Evolutionary conservation across 2,113 vertebrate species (phyloP).

Genomic region (Parus major): DNA sequence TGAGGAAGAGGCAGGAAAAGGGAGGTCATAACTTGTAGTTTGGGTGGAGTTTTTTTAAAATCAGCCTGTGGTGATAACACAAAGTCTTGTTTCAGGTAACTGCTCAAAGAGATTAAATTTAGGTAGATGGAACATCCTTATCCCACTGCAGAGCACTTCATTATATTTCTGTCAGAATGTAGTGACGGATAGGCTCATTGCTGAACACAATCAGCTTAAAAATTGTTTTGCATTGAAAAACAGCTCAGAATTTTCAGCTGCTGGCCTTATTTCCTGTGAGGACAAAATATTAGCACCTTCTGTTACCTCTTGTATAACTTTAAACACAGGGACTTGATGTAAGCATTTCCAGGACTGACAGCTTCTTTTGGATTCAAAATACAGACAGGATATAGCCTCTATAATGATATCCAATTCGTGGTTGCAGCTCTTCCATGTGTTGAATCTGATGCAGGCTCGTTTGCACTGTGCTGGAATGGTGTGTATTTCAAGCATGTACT

Average conservation of each 20-base stretch:
- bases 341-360: neutral
- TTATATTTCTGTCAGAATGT: neutral
- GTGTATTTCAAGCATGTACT: neutral
- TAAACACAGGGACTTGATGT: neutral
- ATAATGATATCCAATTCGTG: neutral
- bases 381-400: neutral
- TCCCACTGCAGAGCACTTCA: neutral
- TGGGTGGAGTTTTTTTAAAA: neutral
- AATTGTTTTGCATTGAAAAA: neutral
- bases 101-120: neutral
- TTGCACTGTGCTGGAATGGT: neutral
- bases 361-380: neutral
- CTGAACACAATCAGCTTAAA: neutral
- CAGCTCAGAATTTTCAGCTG: neutral
- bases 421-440: neutral
- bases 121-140: neutral
- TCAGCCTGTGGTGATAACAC: neutral
- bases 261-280: neutral
- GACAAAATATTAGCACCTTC: neutral
- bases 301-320: neutral
- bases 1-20: neutral
- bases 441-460: neutral
- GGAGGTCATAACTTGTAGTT: neutral
- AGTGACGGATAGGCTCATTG: neutral
- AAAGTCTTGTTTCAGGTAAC: neutral